Evolutionary conservation across 2,888 invertebrate genomes (phyloP).

Genomic region (Beris morrisii): DNA sequence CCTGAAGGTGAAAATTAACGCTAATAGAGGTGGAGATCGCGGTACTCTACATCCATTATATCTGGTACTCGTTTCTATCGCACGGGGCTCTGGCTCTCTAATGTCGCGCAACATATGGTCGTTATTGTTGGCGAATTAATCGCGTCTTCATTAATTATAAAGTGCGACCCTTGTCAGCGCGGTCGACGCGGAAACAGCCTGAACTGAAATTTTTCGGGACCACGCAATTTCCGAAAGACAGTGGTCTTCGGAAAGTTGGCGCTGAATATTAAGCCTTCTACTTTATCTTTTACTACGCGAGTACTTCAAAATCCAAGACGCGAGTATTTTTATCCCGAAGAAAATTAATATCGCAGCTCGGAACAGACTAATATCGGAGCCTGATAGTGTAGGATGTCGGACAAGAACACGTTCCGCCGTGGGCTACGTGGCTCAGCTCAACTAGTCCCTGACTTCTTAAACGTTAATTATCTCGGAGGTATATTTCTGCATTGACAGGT

Average conservation of each 20-base stretch:
- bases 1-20: conserved; percentile 29
- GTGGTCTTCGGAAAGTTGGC: no score
- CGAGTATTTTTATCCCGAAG: conserved; percentile 1
- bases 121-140: conserved; percentile 29
- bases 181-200: no score
- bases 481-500: conserved; percentile 39
- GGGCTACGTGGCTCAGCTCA: conserved; percentile 34
- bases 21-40: conserved; percentile 13
- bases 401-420: conserved; percentile 35
- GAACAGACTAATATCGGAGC: conserved; percentile 3
- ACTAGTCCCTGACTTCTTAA: conserved; percentile 39
- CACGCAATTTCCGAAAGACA: no score
- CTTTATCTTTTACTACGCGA: no score
- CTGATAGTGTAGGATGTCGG: conserved; percentile 26
- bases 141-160: conserved; percentile 31
- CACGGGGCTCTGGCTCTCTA: neutral
- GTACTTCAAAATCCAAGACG: no score
- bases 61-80: no score
- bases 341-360: conserved; percentile 20
- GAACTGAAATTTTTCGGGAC: no score
- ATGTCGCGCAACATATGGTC: conserved; percentile 32
- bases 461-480: conserved; percentile 38
- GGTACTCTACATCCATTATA: no score
- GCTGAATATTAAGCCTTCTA: no score
- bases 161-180: conserved; percentile 4